Conservation (phyloP, 2,888 invertebrate species). For the Agrochola lota region DNA sequence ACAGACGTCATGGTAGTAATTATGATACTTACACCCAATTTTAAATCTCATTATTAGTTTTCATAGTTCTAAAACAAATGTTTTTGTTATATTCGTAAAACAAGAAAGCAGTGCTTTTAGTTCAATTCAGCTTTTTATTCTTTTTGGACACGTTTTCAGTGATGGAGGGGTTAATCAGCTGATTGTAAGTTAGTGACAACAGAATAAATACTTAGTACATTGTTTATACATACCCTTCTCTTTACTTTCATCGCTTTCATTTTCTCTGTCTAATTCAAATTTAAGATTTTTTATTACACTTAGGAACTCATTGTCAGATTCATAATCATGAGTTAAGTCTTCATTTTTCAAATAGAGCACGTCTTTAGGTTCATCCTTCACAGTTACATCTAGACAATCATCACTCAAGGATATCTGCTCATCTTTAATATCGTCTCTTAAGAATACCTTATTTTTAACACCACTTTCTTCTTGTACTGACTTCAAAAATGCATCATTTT, state of each 20-base stretch:
- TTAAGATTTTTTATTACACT: constrained; percentile 70
- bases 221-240: constrained; percentile 72
- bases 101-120: not conserved
- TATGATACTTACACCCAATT: too few relatives aligned
- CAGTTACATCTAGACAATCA: constrained; percentile 58
- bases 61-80: not conserved
- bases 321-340: constrained; percentile 51
- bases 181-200: not conserved
- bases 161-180: too few relatives aligned
- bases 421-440: constrained; percentile 58
- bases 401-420: constrained; percentile 49
- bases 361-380: constrained; percentile 63
- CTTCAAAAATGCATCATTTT: constrained; percentile 77
- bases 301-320: constrained; percentile 82
- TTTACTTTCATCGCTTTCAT: constrained; percentile 67
- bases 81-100: not conserved
- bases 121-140: too few relatives aligned
- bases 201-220: constrained; percentile 21
- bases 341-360: constrained; percentile 47
- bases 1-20: too few relatives aligned
- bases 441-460: constrained; percentile 66
- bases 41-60: not conserved
- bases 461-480: constrained; percentile 53
- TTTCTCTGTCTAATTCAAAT: constrained; percentile 69
- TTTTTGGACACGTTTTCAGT: not conserved